Evolutionary conservation across 2,113 vertebrate species (phyloP).

Genomic region (Cisticola juncidis): DNA sequence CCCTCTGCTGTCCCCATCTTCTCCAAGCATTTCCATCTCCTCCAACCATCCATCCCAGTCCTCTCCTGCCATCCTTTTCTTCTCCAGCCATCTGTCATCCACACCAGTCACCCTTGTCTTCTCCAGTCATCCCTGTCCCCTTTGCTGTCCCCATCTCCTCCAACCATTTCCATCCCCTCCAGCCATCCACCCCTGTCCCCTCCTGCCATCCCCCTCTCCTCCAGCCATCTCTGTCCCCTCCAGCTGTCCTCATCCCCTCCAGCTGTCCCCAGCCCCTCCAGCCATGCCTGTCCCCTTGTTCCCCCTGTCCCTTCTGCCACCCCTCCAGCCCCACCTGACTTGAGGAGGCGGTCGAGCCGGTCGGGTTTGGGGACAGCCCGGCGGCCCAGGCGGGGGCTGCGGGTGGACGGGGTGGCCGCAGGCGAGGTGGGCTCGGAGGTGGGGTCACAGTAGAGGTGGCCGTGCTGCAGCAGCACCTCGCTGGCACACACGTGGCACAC

Average conservation of each 20-base stretch:
- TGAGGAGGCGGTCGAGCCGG: constrained; percentile 87
- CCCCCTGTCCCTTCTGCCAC: fast-evolving
- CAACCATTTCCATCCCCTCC: background rate
- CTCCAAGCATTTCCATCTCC: background rate
- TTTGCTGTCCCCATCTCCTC: background rate
- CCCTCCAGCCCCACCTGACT: constrained; percentile 73
- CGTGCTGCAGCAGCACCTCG: constrained; percentile 90
- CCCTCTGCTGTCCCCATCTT: background rate
- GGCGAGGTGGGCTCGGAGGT: constrained; percentile 91
- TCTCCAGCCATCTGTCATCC: background rate
- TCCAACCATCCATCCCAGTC: background rate
- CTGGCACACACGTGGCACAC: constrained; percentile 93
- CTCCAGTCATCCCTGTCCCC: background rate
- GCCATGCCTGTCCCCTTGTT: no score
- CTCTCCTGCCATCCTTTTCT: no score
- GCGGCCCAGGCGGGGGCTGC: constrained; percentile 87
- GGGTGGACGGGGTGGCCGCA: constrained; percentile 85
- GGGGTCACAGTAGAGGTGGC: constrained; percentile 84
- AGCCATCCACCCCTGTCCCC: background rate
- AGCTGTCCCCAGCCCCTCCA: background rate
- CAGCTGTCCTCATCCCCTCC: background rate
- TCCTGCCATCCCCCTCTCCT: no score
- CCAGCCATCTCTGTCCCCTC: background rate
- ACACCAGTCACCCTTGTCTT: background rate
- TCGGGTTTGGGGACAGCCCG: constrained; percentile 85